phyloP scores from a whole-genome alignment of 2,888 invertebrate species.

The Pterostichus niger region DNA sequence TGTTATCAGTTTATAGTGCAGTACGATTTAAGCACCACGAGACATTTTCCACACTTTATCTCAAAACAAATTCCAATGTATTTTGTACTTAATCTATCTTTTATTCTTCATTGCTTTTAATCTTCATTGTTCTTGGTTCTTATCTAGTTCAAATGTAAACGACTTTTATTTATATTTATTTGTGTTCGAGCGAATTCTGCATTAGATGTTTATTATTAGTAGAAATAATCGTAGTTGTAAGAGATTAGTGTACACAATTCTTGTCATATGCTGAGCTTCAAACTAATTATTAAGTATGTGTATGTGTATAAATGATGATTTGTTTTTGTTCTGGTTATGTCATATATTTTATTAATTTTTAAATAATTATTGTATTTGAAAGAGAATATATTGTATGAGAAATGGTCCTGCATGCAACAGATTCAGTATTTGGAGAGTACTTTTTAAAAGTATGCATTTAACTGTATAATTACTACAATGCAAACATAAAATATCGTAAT shows the following conservation, averaged over 20 bases:
- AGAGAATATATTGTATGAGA: slow-evolving; percentile 36
- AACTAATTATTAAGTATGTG: slow-evolving; percentile 54
- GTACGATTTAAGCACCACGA: slow-evolving; percentile 65
- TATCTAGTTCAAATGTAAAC: background rate
- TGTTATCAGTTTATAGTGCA: slow-evolving; percentile 41
- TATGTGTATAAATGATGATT: slow-evolving; percentile 55
- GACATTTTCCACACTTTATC: slow-evolving; percentile 32
- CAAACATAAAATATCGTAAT: slow-evolving; percentile 21
- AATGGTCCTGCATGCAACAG: background rate
- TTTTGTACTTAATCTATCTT: slow-evolving; percentile 43
- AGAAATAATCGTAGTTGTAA: slow-evolving; percentile 23
- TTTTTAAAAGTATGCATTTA: slow-evolving; percentile 18
- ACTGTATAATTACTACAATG: background rate
- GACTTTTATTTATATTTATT: slow-evolving; percentile 50
- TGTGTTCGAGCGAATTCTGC: slow-evolving; percentile 33
- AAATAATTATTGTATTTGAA: slow-evolving; percentile 53
- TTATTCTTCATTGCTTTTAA: slow-evolving; percentile 21
- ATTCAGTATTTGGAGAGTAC: slow-evolving; percentile 6
- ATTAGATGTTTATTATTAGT: slow-evolving; percentile 37
- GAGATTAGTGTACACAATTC: slow-evolving; percentile 30
- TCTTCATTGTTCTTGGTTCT: slow-evolving; percentile 16
- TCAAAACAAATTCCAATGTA: slow-evolving; percentile 6
- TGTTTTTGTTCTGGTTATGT: slow-evolving; percentile 60
- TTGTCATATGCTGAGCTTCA: slow-evolving; percentile 45
- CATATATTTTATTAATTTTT: slow-evolving; percentile 63